phyloP scores from a whole-genome alignment of 1,140 invertebrate species.

The Dufourea novaeangliae region DNA sequence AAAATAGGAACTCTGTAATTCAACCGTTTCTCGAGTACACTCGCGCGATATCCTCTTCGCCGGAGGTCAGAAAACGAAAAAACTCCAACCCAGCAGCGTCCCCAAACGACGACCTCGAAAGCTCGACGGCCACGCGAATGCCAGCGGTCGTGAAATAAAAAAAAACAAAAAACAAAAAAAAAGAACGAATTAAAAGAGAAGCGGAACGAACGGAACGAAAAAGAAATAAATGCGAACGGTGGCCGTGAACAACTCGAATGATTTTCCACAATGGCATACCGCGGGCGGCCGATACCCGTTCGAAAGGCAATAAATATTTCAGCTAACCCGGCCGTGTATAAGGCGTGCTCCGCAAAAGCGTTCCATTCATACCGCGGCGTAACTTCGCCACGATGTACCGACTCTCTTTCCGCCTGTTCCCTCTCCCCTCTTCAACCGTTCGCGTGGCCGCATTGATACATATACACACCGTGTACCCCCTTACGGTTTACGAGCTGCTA shows the following conservation, averaged over 20 bases:
- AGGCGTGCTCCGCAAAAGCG: slow-evolving; percentile 63
- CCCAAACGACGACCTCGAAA: not conserved
- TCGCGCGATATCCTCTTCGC: too few relatives aligned
- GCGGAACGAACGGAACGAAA: not conserved
- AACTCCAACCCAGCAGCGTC: too few relatives aligned
- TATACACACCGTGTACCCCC: slow-evolving; percentile 33
- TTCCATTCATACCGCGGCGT: slow-evolving; percentile 64
- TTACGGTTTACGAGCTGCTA: slow-evolving; percentile 63
- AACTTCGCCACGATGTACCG: slow-evolving; percentile 42
- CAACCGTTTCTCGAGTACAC: too few relatives aligned
- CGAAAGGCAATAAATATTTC: slow-evolving; percentile 67
- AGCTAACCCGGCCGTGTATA: slow-evolving; percentile 60
- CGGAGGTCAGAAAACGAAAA: too few relatives aligned
- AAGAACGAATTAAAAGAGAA: not conserved
- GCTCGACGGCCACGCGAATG: not conserved
- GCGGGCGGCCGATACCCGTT: slow-evolving; percentile 55
- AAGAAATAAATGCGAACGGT: slow-evolving; percentile 26
- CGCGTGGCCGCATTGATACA: slow-evolving; percentile 57
- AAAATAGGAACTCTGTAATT: too few relatives aligned
- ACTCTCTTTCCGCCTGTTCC: slow-evolving; percentile 48
- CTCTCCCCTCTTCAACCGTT: slow-evolving; percentile 32
- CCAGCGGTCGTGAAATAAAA: not conserved
- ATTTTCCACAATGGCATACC: slow-evolving; percentile 63
- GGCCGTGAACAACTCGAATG: slow-evolving; percentile 55
- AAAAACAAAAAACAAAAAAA: too few relatives aligned